A percentile compares a stretch with the other conserved stretches of the same genome.
Conservation (phyloP, 2,888 invertebrate genomes). For the Pycnomerus fuliginosus region DNA sequence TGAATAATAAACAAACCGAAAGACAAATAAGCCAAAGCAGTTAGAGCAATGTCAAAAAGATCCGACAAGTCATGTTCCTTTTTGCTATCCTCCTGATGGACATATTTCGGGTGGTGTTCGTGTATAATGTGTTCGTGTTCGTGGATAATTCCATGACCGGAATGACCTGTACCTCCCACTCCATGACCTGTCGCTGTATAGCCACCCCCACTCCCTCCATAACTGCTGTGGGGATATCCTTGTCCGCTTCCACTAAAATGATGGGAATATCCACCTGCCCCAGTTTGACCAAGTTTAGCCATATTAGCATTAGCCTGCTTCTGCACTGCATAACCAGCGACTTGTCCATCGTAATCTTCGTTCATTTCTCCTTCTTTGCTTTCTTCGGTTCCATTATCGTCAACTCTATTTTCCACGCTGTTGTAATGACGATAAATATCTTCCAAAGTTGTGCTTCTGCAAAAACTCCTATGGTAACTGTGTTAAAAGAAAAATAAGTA, state of each 20-base stretch:
- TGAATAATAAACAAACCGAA: conserved; percentile 80
- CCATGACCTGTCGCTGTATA: conserved; percentile 8
- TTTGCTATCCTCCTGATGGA: conserved; percentile 32
- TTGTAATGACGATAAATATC: conserved; percentile 68
- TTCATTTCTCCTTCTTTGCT: conserved; percentile 48
- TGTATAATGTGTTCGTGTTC: conserved; percentile 32
- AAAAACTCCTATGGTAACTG: conserved; percentile 16
- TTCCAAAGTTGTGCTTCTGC: conserved; percentile 68
- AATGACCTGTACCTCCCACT: conserved; percentile 9
- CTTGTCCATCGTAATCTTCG: conserved; percentile 64
- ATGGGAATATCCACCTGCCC: too few species aligned
- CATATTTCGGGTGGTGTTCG: conserved; percentile 38
- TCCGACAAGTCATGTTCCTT: conserved; percentile 68
- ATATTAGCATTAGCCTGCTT: conserved; percentile 19
- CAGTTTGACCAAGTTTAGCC: conserved; percentile 37
- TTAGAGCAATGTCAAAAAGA: conserved; percentile 77
- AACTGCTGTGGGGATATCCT: conserved; percentile 22
- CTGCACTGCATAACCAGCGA: conserved; percentile 55
- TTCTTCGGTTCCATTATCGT: conserved; percentile 40
- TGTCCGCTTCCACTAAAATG: conserved; percentile 14
- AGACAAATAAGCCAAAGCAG: conserved; percentile 77
- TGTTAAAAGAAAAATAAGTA: conserved; percentile 43
- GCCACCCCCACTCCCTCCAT: conserved; percentile 23
- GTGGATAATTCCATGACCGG: conserved; percentile 45
- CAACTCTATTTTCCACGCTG: conserved; percentile 39